These are phyloP conservation scores for Galaxea fascicularis DNA, from an alignment of 92 coral and sea anemone genomes.

Conservation along the genomic window DNA sequence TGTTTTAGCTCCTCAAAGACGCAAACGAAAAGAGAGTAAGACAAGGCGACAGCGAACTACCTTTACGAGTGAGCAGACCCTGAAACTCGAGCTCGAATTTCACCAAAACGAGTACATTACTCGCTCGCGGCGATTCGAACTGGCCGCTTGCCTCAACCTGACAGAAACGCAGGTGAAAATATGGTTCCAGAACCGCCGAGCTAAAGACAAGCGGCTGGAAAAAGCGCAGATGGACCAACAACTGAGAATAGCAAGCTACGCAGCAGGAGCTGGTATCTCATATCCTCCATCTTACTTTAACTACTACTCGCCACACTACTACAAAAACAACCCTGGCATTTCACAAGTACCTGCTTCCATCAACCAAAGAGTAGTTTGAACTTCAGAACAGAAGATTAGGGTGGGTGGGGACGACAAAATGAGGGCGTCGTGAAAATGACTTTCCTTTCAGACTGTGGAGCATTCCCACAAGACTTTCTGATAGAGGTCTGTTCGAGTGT, in stretches of 20 bases:
- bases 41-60: slow-evolving; percentile 96
- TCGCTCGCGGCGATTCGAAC: slow-evolving; percentile 94
- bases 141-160: slow-evolving; percentile 93
- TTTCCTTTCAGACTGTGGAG: neutral
- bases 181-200: slow-evolving; percentile 99
- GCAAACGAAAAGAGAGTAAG: slow-evolving; percentile 94
- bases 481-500: too few species aligned
- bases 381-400: neutral
- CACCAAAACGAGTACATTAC: slow-evolving; percentile 99
- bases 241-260: slow-evolving; percentile 90
- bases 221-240: slow-evolving; percentile 99
- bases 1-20: slow-evolving; percentile 82
- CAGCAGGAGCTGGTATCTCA: slow-evolving; percentile 74
- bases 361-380: slow-evolving; percentile 41
- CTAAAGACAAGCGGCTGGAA: slow-evolving; percentile 98
- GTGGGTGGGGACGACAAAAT: neutral
- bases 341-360: slow-evolving; percentile 32
- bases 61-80: slow-evolving; percentile 98
- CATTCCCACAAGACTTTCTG: too few species aligned
- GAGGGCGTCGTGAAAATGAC: neutral
- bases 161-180: slow-evolving; percentile 99
- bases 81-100: slow-evolving; percentile 94
- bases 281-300: slow-evolving; percentile 90
- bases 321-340: slow-evolving; percentile 67
- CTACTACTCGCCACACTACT: slow-evolving; percentile 89